Conservation (phyloP, 1,140 invertebrate species). For the Brachionus calyciflorus region DNA sequence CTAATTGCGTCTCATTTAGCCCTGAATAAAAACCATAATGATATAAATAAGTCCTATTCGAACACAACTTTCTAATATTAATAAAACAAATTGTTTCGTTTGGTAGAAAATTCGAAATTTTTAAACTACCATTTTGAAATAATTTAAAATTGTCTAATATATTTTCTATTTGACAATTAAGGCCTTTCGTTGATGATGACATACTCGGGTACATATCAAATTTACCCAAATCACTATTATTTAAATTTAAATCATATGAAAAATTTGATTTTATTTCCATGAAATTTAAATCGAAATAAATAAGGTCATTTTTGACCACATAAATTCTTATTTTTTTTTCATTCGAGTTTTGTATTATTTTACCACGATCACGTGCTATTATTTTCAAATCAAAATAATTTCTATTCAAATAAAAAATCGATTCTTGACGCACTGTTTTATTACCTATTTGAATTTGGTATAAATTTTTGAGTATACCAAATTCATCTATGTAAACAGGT, state of each 20-base stretch:
- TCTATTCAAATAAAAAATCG: neutral
- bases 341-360: neutral
- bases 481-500: constrained; percentile 12
- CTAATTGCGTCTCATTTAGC: neutral
- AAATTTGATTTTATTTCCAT: too few species aligned
- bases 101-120: neutral
- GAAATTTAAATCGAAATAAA: neutral
- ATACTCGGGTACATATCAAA: too few species aligned
- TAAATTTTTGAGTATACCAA: neutral
- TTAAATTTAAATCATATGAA: too few species aligned
- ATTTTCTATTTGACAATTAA: constrained; percentile 27
- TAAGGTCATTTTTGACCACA: neutral
- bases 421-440: neutral
- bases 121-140: constrained; percentile 1
- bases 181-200: neutral
- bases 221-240: too few species aligned
- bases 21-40: neutral
- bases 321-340: neutral
- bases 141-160: constrained; percentile 3
- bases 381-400: neutral
- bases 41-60: neutral
- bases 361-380: neutral
- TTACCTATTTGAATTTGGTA: neutral
- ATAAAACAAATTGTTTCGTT: constrained; percentile 25
- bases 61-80: neutral